Conservation (phyloP, 2,113 vertebrate species). For the Pachypanchax playfairii region DNA sequence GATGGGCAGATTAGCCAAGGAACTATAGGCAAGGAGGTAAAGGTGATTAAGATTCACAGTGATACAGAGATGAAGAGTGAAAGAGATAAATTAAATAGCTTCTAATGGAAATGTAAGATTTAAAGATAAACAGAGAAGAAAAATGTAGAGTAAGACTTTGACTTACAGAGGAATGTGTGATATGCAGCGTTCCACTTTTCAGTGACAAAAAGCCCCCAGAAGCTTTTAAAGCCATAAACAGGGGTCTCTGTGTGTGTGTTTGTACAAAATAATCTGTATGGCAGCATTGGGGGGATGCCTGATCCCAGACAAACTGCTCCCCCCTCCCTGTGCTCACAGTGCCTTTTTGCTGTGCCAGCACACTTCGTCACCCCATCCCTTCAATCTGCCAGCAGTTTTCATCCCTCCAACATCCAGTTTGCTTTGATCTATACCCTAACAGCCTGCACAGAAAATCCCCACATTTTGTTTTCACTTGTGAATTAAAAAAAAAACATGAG, state of each 20-base stretch:
- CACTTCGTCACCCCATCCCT: conserved; percentile 17
- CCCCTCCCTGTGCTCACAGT: conserved; percentile 21
- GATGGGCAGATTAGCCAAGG: conserved; percentile 56
- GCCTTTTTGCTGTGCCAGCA: conserved; percentile 44
- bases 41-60: conserved; percentile 26
- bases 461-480: conserved; percentile 26
- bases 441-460: conserved; percentile 9
- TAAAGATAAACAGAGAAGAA: conserved; percentile 17
- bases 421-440: conserved; percentile 39
- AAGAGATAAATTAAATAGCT: conserved; percentile 15
- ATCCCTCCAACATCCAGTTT: conserved; percentile 20
- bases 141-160: conserved; percentile 15
- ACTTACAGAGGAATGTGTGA: no score
- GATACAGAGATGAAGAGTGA: conserved; percentile 7
- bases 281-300: conserved; percentile 33
- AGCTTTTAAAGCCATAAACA: conserved; percentile 18
- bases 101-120: conserved; percentile 41
- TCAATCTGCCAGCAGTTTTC: conserved; percentile 18
- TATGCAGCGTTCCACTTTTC: conserved; percentile 34
- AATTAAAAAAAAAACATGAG: conserved; percentile 11
- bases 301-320: conserved; percentile 20
- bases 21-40: conserved; percentile 15
- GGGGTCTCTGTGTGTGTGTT: conserved; percentile 8
- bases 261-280: conserved; percentile 35
- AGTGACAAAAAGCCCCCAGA: conserved; percentile 29